Conservation (phyloP, 2,888 invertebrate genomes). For the Poecilobothrus nobilitatus region DNA sequence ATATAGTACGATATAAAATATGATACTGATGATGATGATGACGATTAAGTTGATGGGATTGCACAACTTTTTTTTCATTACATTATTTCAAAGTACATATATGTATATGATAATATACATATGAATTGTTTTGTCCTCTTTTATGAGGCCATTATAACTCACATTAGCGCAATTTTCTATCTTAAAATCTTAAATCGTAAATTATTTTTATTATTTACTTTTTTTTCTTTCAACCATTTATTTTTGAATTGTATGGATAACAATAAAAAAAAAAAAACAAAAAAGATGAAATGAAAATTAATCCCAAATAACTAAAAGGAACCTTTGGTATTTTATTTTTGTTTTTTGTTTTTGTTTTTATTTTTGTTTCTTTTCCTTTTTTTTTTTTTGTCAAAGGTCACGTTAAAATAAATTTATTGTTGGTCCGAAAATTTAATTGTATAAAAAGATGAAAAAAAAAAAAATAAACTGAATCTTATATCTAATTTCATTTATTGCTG, state of each 20-base stretch:
- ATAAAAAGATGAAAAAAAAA: background rate
- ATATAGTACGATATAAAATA: too few relatives aligned
- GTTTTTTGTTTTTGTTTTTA: background rate
- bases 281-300: too few relatives aligned
- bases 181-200: background rate
- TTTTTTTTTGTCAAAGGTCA: background rate
- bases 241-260: background rate
- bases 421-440: background rate
- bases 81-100: background rate
- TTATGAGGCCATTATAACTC: background rate
- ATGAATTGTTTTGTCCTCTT: background rate
- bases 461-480: background rate
- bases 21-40: too few relatives aligned
- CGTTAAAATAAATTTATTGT: background rate
- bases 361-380: background rate
- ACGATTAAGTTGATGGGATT: background rate
- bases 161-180: conserved; percentile 4
- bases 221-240: background rate
- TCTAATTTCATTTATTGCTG: conserved; percentile 4
- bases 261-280: background rate
- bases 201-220: background rate
- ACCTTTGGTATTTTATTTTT: background rate
- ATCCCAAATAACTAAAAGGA: too few relatives aligned
- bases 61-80: background rate
- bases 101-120: background rate